phyloP scores from a whole-genome alignment of 1,140 invertebrate genomes.

The Zophobas morio region DNA sequence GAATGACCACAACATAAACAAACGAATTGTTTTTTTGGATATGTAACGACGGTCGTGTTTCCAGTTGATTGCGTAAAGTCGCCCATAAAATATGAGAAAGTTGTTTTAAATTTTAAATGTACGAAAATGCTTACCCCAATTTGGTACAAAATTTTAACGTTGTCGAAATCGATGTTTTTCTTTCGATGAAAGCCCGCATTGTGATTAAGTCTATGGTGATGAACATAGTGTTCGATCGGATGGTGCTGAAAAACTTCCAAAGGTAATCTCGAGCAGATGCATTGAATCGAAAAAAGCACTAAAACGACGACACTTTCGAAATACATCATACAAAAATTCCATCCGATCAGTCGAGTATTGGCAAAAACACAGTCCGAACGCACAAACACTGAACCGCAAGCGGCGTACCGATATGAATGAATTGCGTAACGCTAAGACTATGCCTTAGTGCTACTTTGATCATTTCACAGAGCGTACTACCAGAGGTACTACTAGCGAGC shows the following conservation, averaged over 20 bases:
- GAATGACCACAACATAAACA: conserved; percentile 27
- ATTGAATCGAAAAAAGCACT: conserved; percentile 57
- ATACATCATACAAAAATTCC: conserved; percentile 51
- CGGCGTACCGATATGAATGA: conserved; percentile 47
- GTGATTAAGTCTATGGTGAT: conserved; percentile 57
- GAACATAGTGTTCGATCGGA: conserved; percentile 57
- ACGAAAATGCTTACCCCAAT: conserved; percentile 62
- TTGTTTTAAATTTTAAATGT: conserved; percentile 43
- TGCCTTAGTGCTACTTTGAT: conserved; percentile 60
- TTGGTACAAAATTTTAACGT: conserved; percentile 63
- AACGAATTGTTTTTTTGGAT: conserved; percentile 7
- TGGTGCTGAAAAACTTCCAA: conserved; percentile 63
- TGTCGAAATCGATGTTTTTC: conserved; percentile 53
- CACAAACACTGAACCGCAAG: conserved; percentile 29
- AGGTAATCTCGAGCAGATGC: conserved; percentile 59
- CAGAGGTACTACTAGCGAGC: conserved; percentile 55
- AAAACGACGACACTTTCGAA: conserved; percentile 57
- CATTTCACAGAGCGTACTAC: conserved; percentile 63
- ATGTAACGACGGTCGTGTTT: neutral
- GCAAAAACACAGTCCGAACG: conserved; percentile 30
- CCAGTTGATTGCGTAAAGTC: conserved; percentile 14
- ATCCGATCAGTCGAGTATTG: conserved; percentile 43
- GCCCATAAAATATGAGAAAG: neutral
- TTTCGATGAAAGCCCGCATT: conserved; percentile 55
- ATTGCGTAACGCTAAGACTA: conserved; percentile 59